phyloP scores from a whole-genome alignment of 2,113 vertebrate species.

The Sprattus sprattus region DNA sequence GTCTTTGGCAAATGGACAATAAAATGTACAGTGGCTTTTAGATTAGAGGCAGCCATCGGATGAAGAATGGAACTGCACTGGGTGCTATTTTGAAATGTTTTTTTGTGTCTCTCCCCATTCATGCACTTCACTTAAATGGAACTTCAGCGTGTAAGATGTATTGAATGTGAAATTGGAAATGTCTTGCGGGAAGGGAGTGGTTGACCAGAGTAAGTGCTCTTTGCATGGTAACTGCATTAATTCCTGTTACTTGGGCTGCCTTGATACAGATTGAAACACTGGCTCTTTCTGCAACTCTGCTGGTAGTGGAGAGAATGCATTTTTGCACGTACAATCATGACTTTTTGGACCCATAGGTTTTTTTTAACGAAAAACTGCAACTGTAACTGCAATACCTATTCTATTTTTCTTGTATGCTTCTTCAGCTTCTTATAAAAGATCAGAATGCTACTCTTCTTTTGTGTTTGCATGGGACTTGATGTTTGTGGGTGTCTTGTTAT shows the following conservation, averaged over 20 bases:
- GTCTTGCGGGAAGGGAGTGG: slow-evolving; percentile 28
- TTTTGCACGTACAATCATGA: background rate
- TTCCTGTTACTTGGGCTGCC: slow-evolving; percentile 32
- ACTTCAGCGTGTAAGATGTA: slow-evolving; percentile 42
- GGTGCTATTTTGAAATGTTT: slow-evolving; percentile 25
- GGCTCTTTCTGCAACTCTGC: background rate
- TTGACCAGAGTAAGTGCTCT: slow-evolving; percentile 26
- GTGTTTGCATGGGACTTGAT: background rate
- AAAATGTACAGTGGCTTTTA: slow-evolving; percentile 25
- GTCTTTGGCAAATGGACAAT: slow-evolving; percentile 35
- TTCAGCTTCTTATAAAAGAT: background rate
- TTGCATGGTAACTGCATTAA: slow-evolving; percentile 37
- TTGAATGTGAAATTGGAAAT: slow-evolving; percentile 47
- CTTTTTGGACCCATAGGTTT: background rate
- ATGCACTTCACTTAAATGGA: slow-evolving; percentile 44
- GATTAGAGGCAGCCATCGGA: slow-evolving; percentile 39
- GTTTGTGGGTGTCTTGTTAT: background rate
- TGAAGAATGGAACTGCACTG: slow-evolving; percentile 39
- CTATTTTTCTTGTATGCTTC: background rate
- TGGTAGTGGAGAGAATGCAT: background rate
- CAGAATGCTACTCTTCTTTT: background rate
- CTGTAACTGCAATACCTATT: background rate
- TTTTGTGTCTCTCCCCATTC: slow-evolving; percentile 41
- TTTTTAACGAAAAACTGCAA: background rate
- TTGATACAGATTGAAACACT: slow-evolving; percentile 5